A percentile compares a stretch with the other conserved stretches of the same genome.
phyloP scores from a whole-genome alignment of 2,797 vertebrate genomes.

The Pelobates cultripes region DNA sequence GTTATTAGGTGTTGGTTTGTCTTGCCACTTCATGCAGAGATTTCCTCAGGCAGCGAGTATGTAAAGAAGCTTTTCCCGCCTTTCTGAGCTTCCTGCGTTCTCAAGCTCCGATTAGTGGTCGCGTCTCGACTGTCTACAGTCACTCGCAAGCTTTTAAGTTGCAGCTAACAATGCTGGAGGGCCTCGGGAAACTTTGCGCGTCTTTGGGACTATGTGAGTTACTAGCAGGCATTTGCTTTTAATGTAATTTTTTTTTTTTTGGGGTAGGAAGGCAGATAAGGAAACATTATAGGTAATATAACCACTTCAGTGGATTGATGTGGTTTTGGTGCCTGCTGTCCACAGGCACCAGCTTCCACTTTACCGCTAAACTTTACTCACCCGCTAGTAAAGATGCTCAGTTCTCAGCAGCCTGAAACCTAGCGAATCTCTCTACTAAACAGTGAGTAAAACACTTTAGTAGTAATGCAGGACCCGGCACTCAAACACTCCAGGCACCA shows the following conservation, averaged over 20 bases:
- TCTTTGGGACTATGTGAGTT: conserved; percentile 78
- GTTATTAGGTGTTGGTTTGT: conserved; percentile 81
- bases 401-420: no score
- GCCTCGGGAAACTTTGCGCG: conserved; percentile 85
- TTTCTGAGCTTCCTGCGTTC: conserved; percentile 76
- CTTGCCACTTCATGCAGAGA: conserved; percentile 84
- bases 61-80: conserved; percentile 87
- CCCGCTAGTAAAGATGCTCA: no score
- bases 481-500: no score
- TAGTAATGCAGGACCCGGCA: no score
- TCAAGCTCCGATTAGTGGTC: conserved; percentile 85
- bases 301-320: conserved; percentile 7
- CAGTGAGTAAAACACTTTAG: no score
- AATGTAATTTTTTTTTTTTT: no score
- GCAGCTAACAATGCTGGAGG: conserved; percentile 87
- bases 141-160: conserved; percentile 90
- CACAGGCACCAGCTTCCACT: no score
- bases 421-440: no score
- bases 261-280: no score
- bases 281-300: no score
- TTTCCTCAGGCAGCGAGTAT: conserved; percentile 87
- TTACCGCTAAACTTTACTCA: no score
- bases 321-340: no score
- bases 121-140: conserved; percentile 82
- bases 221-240: neutral